phyloP scores from a whole-genome alignment of 2,888 invertebrate genomes.

The Leucania comma region DNA sequence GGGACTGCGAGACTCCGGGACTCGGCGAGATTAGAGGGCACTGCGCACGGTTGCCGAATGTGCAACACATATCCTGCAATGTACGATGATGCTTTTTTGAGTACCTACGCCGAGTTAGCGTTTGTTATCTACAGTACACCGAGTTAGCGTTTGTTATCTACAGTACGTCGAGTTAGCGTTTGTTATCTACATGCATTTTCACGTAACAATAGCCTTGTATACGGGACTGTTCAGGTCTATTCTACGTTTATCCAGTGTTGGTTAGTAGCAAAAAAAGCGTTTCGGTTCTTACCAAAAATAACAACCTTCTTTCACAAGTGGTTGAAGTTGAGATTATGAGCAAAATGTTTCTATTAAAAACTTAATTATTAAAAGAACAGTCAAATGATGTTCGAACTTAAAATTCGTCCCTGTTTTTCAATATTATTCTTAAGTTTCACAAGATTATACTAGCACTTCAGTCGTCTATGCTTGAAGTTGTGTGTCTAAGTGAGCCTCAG shows the following conservation, averaged over 20 bases:
- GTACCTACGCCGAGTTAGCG: slow-evolving; percentile 7
- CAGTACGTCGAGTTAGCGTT: background rate
- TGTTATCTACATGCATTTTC: background rate
- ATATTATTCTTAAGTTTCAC: slow-evolving; percentile 4
- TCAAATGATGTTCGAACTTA: background rate
- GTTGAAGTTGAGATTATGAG: background rate
- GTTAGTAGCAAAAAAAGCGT: background rate
- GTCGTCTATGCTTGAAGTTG: slow-evolving; percentile 30
- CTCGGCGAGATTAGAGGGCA: slow-evolving; percentile 74
- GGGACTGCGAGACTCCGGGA: slow-evolving; percentile 45
- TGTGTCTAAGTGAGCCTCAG: slow-evolving; percentile 64
- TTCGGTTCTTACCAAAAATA: background rate
- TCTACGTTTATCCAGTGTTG: background rate
- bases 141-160: background rate
- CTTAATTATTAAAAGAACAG: background rate
- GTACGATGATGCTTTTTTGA: slow-evolving; percentile 41
- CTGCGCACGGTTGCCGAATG: slow-evolving; percentile 65
- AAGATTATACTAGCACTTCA: slow-evolving; percentile 29
- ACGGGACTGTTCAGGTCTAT: background rate
- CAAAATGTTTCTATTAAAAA: too few relatives aligned
- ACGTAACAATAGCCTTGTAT: background rate
- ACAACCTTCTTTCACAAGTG: background rate
- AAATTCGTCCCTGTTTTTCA: background rate
- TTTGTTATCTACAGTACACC: background rate
- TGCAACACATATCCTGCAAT: slow-evolving; percentile 52